Conservation (phyloP, 2,113 vertebrate species). For the Caretta caretta region DNA sequence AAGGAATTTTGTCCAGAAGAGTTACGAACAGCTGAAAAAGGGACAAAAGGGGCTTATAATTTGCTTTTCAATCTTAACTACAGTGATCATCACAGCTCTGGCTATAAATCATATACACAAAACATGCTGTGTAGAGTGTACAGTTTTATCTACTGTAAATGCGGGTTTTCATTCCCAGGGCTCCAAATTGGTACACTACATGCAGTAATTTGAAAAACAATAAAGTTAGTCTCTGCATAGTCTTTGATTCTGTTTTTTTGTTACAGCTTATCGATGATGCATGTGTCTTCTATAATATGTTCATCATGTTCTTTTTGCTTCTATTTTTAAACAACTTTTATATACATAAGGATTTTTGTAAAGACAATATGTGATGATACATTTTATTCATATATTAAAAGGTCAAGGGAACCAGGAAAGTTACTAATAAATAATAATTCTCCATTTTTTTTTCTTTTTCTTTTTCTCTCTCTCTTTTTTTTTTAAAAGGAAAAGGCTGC, state of each 20-base stretch:
- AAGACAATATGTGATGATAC: neutral
- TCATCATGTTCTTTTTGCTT: neutral
- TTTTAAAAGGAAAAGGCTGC: neutral
- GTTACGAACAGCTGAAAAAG: neutral
- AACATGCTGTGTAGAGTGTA: neutral
- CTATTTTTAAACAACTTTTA: neutral
- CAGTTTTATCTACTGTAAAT: neutral
- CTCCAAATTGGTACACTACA: neutral
- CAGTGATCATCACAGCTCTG: neutral
- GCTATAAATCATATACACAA: neutral
- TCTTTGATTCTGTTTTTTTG: neutral
- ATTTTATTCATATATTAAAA: neutral
- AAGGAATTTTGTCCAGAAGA: neutral
- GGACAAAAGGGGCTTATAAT: neutral
- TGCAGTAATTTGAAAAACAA: neutral
- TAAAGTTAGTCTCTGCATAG: neutral
- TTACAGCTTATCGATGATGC: neutral
- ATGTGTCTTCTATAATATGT: neutral
- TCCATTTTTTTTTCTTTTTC: neutral
- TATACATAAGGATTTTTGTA: neutral
- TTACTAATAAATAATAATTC: constrained; percentile 3
- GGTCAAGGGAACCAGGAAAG: neutral
- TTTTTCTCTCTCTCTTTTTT: too few species aligned
- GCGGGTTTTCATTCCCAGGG: neutral
- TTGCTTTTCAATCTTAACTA: neutral